A percentile compares a stretch with the other conserved stretches of the same genome.
These are phyloP conservation scores for Drosophila kurseongensis DNA, from an alignment of 1,140 invertebrate species.

Conservation along the genomic window DNA sequence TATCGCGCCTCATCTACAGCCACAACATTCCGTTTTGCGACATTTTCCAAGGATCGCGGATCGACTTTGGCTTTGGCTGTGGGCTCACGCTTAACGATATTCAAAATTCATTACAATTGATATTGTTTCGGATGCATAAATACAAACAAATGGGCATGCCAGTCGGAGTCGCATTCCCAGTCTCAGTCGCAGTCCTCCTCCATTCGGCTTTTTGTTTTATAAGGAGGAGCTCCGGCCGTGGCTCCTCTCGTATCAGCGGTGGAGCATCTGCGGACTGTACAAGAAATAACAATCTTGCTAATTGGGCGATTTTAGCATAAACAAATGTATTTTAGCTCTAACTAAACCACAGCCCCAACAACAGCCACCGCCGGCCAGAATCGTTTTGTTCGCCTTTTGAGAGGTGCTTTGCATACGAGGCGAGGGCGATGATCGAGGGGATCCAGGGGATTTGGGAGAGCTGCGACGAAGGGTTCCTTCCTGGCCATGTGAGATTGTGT, in stretches of 20 bases:
- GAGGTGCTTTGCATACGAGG: conserved; percentile 67
- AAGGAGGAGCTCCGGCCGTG: conserved; percentile 19
- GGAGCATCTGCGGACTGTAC: conserved; percentile 77
- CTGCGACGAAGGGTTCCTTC: neutral
- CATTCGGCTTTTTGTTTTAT: conserved; percentile 21
- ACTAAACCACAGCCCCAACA: conserved; percentile 59
- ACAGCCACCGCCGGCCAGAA: conserved; percentile 32
- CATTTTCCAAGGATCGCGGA: conserved; percentile 53
- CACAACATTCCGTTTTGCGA: conserved; percentile 76
- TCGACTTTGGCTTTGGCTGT: conserved; percentile 14
- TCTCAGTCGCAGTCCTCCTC: conserved; percentile 13
- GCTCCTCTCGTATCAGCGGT: conserved; percentile 55
- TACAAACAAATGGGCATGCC: conserved; percentile 81
- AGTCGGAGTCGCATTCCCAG: conserved; percentile 28
- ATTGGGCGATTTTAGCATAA: conserved; percentile 85
- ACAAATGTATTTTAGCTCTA: conserved; percentile 84
- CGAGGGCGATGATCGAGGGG: conserved; percentile 8
- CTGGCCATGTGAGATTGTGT: conserved; percentile 35
- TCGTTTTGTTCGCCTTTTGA: conserved; percentile 63
- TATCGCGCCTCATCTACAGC: conserved; percentile 78
- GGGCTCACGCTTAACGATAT: conserved; percentile 80
- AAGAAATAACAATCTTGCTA: conserved; percentile 85
- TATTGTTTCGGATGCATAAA: conserved; percentile 84
- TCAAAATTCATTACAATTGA: conserved; percentile 85
- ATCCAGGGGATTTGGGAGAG: neutral